Evolutionary conservation across 2,113 vertebrate species (phyloP).

Genomic region (Esox niger): DNA sequence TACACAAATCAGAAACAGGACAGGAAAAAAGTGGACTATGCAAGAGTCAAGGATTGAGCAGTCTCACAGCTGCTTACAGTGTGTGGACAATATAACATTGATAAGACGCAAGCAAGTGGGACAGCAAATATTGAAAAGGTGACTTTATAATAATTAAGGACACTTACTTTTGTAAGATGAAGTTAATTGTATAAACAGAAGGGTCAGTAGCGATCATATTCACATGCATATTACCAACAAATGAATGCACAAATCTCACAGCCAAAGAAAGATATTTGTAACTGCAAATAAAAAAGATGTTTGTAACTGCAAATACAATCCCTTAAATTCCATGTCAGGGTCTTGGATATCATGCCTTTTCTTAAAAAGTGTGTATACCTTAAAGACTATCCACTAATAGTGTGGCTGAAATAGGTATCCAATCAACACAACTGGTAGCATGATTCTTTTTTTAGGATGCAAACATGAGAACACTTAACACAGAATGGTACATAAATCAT

Average conservation of each 20-base stretch:
- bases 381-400: no score
- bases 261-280: neutral
- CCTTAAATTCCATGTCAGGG: no score
- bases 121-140: neutral
- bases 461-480: no score
- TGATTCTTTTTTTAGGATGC: no score
- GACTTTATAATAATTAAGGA: neutral
- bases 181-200: neutral
- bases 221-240: neutral
- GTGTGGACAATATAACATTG: conserved; percentile 24
- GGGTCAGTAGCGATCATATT: neutral
- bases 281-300: no score
- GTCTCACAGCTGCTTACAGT: conserved; percentile 9
- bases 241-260: neutral
- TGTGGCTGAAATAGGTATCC: no score
- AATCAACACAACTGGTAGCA: no score
- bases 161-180: neutral
- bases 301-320: no score
- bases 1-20: conserved; percentile 4
- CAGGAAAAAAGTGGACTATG: conserved; percentile 19
- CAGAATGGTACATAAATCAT: no score
- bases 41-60: conserved; percentile 37
- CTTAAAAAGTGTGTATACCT: no score
- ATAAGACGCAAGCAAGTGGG: conserved; percentile 33
- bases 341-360: no score